These are phyloP conservation scores for Aspidapion aeneum DNA, from an alignment of 2,888 invertebrate species.

Conservation along the genomic window DNA sequence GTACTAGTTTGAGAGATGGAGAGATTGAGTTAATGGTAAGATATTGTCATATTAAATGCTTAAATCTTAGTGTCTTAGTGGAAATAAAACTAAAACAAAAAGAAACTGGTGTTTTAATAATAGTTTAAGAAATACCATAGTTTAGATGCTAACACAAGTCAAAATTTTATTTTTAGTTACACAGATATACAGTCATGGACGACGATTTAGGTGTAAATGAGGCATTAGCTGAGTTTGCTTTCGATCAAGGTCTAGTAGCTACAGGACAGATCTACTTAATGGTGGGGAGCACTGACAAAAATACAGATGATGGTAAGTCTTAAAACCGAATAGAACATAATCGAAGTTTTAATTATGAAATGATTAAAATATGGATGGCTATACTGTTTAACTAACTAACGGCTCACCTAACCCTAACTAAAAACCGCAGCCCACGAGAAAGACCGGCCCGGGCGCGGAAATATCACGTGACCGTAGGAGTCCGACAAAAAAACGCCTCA, in stretches of 20 bases:
- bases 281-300: conserved; percentile 16
- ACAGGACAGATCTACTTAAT: conserved; percentile 49
- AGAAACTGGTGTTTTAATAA: not conserved
- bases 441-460: too few species aligned
- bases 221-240: conserved; percentile 77
- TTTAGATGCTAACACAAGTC: too few species aligned
- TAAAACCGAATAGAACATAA: too few species aligned
- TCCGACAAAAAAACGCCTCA: too few species aligned
- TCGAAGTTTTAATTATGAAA: too few species aligned
- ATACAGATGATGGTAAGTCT: conserved; percentile 12
- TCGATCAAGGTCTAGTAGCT: conserved; percentile 62
- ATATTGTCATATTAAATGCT: not conserved
- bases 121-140: not conserved
- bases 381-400: too few species aligned
- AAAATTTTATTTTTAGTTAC: conserved; percentile 54
- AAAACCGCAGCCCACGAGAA: too few species aligned
- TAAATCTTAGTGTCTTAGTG: too few species aligned
- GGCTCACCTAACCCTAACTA: too few species aligned
- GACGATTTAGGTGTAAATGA: conserved; percentile 91
- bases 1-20: conserved; percentile 57
- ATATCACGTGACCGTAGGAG: too few species aligned
- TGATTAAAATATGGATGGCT: too few species aligned
- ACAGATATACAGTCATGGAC: conserved; percentile 77
- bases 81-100: too few species aligned
- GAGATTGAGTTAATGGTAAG: conserved; percentile 63